Percentiles rank a stretch among this genome's conserved stretches.
These are phyloP conservation scores for Procapra przewalskii DNA, from an alignment of 2,113 vertebrate genomes.

Conservation along the genomic window DNA sequence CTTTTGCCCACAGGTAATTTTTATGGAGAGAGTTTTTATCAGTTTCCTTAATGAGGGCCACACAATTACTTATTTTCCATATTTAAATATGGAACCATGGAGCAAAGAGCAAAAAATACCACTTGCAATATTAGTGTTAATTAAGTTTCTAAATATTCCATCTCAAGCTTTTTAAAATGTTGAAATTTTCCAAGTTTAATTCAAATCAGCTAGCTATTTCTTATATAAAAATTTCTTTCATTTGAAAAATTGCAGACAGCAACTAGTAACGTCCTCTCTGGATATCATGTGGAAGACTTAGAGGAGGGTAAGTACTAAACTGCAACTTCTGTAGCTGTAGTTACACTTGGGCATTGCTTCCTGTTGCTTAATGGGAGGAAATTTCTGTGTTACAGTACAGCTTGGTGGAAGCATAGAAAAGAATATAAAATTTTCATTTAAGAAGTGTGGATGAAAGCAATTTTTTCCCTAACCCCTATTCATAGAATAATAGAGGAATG, in stretches of 20 bases:
- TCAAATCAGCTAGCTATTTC: not conserved
- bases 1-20: not conserved
- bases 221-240: conserved; percentile 42
- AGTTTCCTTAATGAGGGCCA: not conserved
- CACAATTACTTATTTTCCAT: not conserved
- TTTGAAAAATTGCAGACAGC: conserved; percentile 80
- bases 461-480: not conserved
- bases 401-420: not conserved
- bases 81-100: not conserved
- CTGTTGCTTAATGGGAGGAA: not conserved
- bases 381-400: not conserved
- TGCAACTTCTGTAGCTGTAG: not conserved
- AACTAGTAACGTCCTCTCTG: conserved; percentile 78
- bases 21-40: not conserved
- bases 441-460: not conserved
- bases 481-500: not conserved
- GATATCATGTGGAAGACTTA: conserved; percentile 82
- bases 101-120: not conserved
- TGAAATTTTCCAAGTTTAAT: conserved; percentile 11
- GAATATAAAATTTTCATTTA: not conserved
- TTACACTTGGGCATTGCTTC: not conserved
- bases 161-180: not conserved
- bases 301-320: conserved; percentile 80
- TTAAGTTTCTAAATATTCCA: not conserved
- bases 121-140: not conserved